Base-by-base conservation (phyloP, 2,113 vertebrate species). In the Cynopterus brachyotis region DNA sequence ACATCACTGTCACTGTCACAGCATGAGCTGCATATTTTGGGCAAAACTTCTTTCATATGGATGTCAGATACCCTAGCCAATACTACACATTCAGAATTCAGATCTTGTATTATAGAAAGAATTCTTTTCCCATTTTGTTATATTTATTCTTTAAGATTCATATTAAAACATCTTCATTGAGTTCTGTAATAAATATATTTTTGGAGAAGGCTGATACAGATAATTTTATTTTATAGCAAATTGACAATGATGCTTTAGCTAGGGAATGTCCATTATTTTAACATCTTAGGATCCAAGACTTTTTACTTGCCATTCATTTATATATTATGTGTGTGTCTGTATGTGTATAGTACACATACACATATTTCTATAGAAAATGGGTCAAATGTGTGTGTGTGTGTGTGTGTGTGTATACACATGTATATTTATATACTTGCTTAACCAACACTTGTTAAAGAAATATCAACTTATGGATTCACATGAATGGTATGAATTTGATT, bases 1-100 rank as follows among this genome's bases (percentile, higher is more conserved):
- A 90, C 69, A 87, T 97, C 91, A 47, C 70, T 97, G 89, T 95
- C 40, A 84, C 24, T n/a, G 57, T 60, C 84, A 85, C 69, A 92
- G 92, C 75, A 91, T 11, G 95, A 96, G 69, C 85, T 92, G 93
- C 50, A 92, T 1, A 9, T 85, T 87, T 96, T 62, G 50, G 80
- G 89, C 6, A 53, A 88, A 98, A 59, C 70, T 94, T 94, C 57
- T 96, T 97, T 97, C 69, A 93, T 45, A 82, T 94, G 81, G 6
- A 69, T 97, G 81, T 82, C 67, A 94, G 5, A 94, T 94, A 80
- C 73, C 94, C 60, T 57, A 69, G n/a, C 9, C 13, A 1, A 80
- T 87, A 73, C 24, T 53, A 78, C n/a, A 28, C 42, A 75, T 62
- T 84, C 91, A 55, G 95, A 96, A 97, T 96, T 93, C 60, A 88